Evolutionary conservation across 2,113 vertebrate genomes (phyloP).

Genomic region (Trogon melanurus): DNA sequence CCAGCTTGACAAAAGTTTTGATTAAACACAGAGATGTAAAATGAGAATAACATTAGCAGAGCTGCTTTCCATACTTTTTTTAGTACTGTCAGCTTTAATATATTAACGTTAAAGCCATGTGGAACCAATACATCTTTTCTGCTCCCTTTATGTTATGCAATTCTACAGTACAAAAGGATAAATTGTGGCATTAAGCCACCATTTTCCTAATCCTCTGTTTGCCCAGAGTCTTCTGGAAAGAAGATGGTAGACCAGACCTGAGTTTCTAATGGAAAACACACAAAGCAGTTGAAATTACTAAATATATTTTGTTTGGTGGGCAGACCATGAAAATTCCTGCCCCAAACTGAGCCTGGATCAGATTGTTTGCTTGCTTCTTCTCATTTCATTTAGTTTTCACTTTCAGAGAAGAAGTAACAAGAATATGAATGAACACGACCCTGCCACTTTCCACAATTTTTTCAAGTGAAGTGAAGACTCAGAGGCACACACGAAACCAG

Average conservation of each 20-base stretch:
- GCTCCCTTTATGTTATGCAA: slow-evolving; percentile 57
- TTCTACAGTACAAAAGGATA: slow-evolving; percentile 62
- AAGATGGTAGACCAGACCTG: slow-evolving; percentile 46
- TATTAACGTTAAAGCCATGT: slow-evolving; percentile 64
- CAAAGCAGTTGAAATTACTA: neutral
- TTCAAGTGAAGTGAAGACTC: neutral
- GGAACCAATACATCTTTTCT: slow-evolving; percentile 65
- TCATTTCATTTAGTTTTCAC: neutral
- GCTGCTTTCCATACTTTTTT: slow-evolving; percentile 62
- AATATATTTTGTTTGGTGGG: neutral
- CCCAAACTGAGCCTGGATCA: neutral
- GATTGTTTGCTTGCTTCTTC: slow-evolving; percentile 2
- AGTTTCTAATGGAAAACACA: slow-evolving; percentile 46
- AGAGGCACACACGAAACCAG: neutral
- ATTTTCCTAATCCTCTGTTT: slow-evolving; percentile 60
- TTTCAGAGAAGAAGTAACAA: neutral
- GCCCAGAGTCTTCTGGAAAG: slow-evolving; percentile 51
- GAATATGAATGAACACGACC: neutral
- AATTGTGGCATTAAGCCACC: slow-evolving; percentile 64
- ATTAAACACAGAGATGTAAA: slow-evolving; percentile 68
- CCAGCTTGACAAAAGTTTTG: slow-evolving; percentile 62
- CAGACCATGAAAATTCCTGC: neutral
- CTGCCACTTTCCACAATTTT: neutral
- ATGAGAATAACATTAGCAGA: slow-evolving; percentile 60
- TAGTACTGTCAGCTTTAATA: slow-evolving; percentile 65